Conservation (phyloP, 2,113 vertebrate genomes). For the Melanostigma gelatinosum region DNA sequence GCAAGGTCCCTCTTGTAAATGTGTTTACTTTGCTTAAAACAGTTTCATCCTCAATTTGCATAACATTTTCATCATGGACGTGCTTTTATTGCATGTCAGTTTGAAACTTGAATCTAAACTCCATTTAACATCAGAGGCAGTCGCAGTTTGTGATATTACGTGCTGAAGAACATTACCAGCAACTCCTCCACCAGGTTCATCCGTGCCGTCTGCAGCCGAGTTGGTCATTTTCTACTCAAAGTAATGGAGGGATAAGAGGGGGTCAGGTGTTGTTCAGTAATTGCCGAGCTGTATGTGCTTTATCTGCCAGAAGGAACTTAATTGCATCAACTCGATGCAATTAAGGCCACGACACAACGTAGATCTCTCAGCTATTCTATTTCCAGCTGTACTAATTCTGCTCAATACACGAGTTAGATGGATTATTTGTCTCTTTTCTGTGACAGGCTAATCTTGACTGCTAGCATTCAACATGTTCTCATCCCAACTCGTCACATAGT, state of each 20-base stretch:
- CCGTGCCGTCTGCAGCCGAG: neutral
- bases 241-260: neutral
- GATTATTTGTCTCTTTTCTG: neutral
- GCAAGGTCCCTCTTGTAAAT: neutral
- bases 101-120: slow-evolving; percentile 5
- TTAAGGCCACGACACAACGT: neutral
- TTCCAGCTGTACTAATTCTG: neutral
- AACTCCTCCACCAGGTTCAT: slow-evolving; percentile 2
- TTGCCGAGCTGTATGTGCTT: neutral
- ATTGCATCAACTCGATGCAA: slow-evolving; percentile 19
- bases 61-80: neutral
- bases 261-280: slow-evolving; percentile 27
- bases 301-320: slow-evolving; percentile 4
- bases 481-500: neutral
- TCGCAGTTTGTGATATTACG: neutral
- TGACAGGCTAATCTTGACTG: neutral
- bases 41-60: neutral
- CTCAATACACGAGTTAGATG: neutral
- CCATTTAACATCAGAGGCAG: neutral
- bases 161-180: neutral
- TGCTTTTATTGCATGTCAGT: neutral
- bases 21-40: slow-evolving; percentile 12
- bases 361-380: neutral
- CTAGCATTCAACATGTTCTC: neutral
- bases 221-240: slow-evolving; percentile 12